A percentile compares a stretch with the other conserved stretches of the same genome.
These are phyloP conservation scores for Orchesellides sinensis DNA, from an alignment of 2,888 invertebrate genomes.

Conservation along the genomic window DNA sequence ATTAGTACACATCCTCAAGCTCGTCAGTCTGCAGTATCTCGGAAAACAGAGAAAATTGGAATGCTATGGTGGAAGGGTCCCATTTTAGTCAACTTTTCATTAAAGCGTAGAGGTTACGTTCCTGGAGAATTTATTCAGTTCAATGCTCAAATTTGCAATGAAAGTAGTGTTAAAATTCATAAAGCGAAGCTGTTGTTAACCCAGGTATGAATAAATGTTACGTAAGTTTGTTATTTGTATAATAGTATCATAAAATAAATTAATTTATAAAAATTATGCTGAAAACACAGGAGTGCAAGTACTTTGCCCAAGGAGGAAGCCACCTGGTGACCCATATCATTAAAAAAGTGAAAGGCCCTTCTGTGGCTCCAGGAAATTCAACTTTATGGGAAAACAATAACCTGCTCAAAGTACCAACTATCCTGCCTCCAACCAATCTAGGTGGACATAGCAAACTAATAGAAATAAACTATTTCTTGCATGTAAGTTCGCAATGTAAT, in stretches of 20 bases:
- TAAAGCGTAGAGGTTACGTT: conserved; percentile 39
- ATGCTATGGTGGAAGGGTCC: conserved; percentile 64
- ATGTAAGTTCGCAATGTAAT: conserved; percentile 33
- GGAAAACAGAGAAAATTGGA: conserved; percentile 54
- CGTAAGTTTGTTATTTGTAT: neutral
- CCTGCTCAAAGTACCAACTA: conserved; percentile 56
- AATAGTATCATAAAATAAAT: neutral
- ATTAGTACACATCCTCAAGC: conserved; percentile 36
- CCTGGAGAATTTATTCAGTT: conserved; percentile 58
- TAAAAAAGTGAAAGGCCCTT: conserved; percentile 61
- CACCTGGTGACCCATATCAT: conserved; percentile 57
- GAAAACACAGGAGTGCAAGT: conserved; percentile 45
- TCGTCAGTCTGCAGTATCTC: conserved; percentile 32
- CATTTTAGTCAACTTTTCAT: conserved; percentile 48
- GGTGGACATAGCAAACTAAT: conserved; percentile 49
- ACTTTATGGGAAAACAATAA: conserved; percentile 55
- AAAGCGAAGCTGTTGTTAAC: conserved; percentile 56
- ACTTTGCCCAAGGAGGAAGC: conserved; percentile 43
- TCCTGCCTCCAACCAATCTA: conserved; percentile 52
- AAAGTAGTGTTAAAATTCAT: conserved; percentile 58
- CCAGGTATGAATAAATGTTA: conserved; percentile 31
- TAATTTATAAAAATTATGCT: neutral
- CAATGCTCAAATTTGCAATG: conserved; percentile 63
- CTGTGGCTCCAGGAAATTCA: conserved; percentile 50
- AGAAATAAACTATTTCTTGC: conserved; percentile 61